phyloP scores from a whole-genome alignment of 2,113 vertebrate species.

The Mobula hypostoma region DNA sequence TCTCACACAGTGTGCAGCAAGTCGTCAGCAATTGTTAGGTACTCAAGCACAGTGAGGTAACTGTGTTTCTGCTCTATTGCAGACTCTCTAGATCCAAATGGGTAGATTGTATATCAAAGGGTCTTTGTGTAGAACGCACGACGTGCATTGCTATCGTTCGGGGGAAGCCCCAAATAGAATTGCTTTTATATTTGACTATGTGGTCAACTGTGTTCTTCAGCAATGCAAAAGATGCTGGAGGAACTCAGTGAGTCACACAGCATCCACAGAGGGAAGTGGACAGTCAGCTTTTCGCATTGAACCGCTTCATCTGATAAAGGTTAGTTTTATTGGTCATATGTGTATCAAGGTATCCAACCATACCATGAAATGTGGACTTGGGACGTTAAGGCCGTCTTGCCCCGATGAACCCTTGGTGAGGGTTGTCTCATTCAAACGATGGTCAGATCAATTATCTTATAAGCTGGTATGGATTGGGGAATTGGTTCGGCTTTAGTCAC shows the following conservation, averaged over 20 bases:
- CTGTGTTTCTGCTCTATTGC: neutral
- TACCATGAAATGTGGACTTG: no score
- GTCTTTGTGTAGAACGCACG: neutral
- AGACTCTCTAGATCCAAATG: neutral
- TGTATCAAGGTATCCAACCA: no score
- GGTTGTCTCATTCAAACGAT: neutral
- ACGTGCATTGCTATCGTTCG: neutral
- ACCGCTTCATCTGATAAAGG: no score
- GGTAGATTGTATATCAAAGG: neutral
- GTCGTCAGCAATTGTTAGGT: neutral
- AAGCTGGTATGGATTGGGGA: neutral
- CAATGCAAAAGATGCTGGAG: no score
- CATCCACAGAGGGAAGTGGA: no score
- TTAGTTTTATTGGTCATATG: no score
- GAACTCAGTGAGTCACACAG: no score
- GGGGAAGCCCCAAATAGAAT: neutral
- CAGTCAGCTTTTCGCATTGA: no score
- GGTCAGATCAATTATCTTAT: neutral
- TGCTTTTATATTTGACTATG: no score
- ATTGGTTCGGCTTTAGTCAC: neutral
- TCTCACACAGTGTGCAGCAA: neutral
- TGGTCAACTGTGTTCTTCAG: no score
- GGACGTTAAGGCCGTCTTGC: neutral
- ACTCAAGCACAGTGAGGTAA: neutral
- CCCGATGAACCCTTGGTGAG: neutral